phyloP scores from a whole-genome alignment of 2,888 invertebrate genomes.

The Drosophila seclusa region DNA sequence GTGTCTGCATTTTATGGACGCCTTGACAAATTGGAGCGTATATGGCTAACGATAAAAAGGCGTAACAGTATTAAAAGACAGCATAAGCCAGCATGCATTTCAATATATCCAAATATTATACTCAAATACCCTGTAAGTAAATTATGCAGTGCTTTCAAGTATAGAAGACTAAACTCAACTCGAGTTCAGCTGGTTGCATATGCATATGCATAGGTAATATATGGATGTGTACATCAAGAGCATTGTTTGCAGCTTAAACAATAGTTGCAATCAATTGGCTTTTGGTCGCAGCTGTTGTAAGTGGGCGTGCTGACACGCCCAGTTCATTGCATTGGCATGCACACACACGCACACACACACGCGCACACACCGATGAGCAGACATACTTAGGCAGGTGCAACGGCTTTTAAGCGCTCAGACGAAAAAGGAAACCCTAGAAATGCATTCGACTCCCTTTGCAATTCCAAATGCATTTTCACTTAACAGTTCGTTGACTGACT shows the following conservation, averaged over 20 bases:
- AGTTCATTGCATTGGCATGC: constrained; percentile 21
- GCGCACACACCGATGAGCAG: background rate
- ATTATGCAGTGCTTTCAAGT: background rate
- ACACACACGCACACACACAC: background rate
- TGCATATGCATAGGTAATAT: background rate
- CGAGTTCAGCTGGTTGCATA: background rate
- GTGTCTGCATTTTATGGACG: constrained; percentile 72
- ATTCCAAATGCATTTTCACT: constrained; percentile 59
- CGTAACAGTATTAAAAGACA: constrained; percentile 53
- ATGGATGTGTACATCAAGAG: constrained; percentile 9
- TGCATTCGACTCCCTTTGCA: constrained; percentile 53
- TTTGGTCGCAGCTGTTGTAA: background rate
- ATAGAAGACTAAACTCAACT: too few species aligned
- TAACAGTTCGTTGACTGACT: constrained; percentile 71
- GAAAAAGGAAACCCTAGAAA: constrained; percentile 60
- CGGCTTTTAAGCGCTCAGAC: constrained; percentile 62
- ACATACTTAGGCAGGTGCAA: constrained; percentile 27
- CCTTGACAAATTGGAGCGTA: constrained; percentile 67
- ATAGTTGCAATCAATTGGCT: constrained; percentile 57
- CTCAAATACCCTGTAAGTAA: background rate
- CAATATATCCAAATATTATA: constrained; percentile 14
- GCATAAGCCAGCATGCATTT: constrained; percentile 8
- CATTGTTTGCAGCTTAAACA: constrained; percentile 33
- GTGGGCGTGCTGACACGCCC: constrained; percentile 41
- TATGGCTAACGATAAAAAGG: constrained; percentile 67